Evolutionary conservation across 2,888 invertebrate genomes (phyloP).

Genomic region (Laspeyria flexula): DNA sequence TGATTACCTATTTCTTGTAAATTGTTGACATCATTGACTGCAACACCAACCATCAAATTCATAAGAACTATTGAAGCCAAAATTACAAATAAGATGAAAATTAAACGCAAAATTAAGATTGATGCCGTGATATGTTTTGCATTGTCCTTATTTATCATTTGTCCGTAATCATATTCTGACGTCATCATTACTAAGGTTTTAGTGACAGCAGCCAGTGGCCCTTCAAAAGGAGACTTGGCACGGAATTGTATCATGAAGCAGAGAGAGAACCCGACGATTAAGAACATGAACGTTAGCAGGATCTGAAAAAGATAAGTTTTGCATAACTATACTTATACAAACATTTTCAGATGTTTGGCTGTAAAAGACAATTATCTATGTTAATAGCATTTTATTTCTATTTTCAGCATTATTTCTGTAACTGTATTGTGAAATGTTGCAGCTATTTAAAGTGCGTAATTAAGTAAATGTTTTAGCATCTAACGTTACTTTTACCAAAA

Average conservation of each 20-base stretch:
- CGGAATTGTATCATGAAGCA: conserved; percentile 84
- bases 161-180: conserved; percentile 83
- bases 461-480: too few relatives aligned
- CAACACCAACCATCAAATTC: conserved; percentile 85
- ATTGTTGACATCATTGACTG: conserved; percentile 84
- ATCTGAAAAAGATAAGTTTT: conserved; percentile 72
- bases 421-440: too few relatives aligned
- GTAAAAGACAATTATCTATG: too few relatives aligned
- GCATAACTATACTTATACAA: too few relatives aligned
- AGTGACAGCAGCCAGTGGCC: conserved; percentile 78
- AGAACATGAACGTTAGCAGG: conserved; percentile 72
- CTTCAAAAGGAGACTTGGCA: conserved; percentile 75
- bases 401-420: too few relatives aligned
- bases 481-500: too few relatives aligned
- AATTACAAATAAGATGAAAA: conserved; percentile 81
- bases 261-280: conserved; percentile 84
- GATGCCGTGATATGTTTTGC: conserved; percentile 59
- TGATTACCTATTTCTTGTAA: conserved; percentile 83
- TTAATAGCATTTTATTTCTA: too few relatives aligned
- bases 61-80: conserved; percentile 84
- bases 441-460: too few relatives aligned
- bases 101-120: conserved; percentile 68
- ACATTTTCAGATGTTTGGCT: too few relatives aligned
- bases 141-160: conserved; percentile 65
- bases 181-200: conserved; percentile 87